Percentiles rank a stretch among this genome's conserved stretches.
phyloP scores from a whole-genome alignment of 2,113 vertebrate genomes.

The Trinectes maculatus region DNA sequence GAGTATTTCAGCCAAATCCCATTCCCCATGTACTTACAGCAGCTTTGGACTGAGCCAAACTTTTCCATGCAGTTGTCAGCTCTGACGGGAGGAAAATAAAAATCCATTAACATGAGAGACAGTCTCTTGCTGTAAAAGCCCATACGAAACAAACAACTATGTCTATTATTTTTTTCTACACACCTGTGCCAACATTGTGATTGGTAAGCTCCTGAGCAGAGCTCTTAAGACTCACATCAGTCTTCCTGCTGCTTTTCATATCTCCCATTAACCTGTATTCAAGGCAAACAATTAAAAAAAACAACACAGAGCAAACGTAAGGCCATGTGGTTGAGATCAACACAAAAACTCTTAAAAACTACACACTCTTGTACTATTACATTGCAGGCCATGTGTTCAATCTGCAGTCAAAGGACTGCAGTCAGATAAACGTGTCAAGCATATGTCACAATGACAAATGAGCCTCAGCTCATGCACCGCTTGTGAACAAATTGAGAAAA shows the following conservation, averaged over 20 bases:
- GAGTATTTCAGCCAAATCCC: background rate
- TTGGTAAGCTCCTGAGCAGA: conserved; percentile 78
- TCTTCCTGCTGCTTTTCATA: conserved; percentile 87
- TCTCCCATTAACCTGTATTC: conserved; percentile 81
- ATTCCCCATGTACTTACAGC: conserved; percentile 86
- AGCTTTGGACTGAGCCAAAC: conserved; percentile 90
- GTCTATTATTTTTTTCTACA: conserved; percentile 5
- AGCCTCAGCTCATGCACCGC: background rate
- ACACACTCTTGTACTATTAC: background rate
- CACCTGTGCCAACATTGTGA: conserved; percentile 84
- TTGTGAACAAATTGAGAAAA: background rate
- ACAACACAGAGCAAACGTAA: background rate
- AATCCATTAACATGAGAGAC: background rate
- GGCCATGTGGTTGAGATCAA: background rate
- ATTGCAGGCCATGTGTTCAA: background rate
- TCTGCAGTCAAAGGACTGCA: background rate
- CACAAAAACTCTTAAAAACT: background rate
- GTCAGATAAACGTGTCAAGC: background rate
- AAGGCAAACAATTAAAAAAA: background rate
- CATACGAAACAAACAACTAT: background rate
- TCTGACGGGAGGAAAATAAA: conserved; percentile 74
- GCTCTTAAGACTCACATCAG: conserved; percentile 81
- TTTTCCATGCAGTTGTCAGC: conserved; percentile 85
- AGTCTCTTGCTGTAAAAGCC: background rate
- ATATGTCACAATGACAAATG: background rate